Conservation (phyloP, 2,888 invertebrate species). For the Acleris sparsana region DNA sequence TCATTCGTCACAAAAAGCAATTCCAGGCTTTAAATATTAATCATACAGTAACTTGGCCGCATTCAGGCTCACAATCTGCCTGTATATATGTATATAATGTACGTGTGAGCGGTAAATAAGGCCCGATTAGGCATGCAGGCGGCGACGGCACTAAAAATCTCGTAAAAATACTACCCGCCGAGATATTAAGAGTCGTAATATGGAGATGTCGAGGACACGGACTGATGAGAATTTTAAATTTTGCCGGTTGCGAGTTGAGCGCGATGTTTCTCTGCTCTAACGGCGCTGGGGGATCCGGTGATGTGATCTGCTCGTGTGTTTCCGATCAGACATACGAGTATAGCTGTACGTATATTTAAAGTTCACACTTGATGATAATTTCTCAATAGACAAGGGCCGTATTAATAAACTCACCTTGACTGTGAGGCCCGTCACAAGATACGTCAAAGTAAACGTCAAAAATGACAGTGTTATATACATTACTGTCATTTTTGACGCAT, state of each 20-base stretch:
- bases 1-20: conserved; percentile 17
- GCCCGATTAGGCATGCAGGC: conserved; percentile 56
- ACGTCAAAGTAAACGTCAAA: no score
- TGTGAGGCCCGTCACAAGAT: no score
- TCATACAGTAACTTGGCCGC: conserved; percentile 6
- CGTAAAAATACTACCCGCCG: conserved; percentile 61
- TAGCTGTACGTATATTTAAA: no score
- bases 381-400: no score
- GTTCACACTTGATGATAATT: no score
- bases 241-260: conserved; percentile 14
- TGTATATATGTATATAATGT: not conserved
- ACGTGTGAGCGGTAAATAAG: conserved; percentile 46
- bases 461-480: no score
- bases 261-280: no score
- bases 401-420: no score
- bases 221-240: conserved; percentile 37
- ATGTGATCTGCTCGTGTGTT: no score
- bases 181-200: conserved; percentile 52
- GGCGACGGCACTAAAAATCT: conserved; percentile 52
- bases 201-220: conserved; percentile 23
- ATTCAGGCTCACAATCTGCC: not conserved
- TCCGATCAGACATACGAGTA: no score
- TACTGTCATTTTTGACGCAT: no score
- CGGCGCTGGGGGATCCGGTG: no score
- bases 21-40: conserved; percentile 28